Base-by-base conservation (phyloP, 2,797 vertebrate species). In the Enoplosus armatus region DNA sequence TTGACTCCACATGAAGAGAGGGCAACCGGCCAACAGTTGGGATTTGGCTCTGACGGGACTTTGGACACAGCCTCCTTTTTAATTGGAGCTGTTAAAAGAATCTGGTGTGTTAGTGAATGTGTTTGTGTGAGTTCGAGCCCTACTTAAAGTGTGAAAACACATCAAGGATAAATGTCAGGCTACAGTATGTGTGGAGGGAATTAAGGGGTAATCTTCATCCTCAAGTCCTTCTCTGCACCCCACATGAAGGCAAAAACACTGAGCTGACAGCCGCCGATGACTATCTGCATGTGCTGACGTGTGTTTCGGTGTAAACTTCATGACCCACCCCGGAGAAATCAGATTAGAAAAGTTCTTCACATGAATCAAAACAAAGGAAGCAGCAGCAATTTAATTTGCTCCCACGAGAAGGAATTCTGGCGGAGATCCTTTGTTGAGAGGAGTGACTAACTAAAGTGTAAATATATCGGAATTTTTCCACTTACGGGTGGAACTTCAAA, bases 201-300 rank as follows among this genome's bases (percentile, higher is more conserved):
- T 91, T 90, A 85, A 74, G 75, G 79, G 75, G 77, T 88, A 90
- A 90, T 91, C 87, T 90, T 82, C 81, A 77, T 84, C 72, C 77
- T 62, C 8, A 8, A 82, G 62, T 82, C 79, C 69, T 58, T 72
- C 79, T 70, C 84, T 24, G 15, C 55, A 3, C 75, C 72, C 70
- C 60, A 72, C 72, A 58, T 6, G 16, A 65, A 89, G 75, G 73
- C 55, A 35, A 58, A 66, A 82, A 62, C 16, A 58, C 41, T 2
- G 12, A 73, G 62, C 47, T 27, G 77, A 73, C 67, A 68, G 26
- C 27, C 45, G 1, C 54, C 24, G 84, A 89, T 80, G 62, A 72
- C 67, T 75, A 87, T 87, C 84, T 60, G 61, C 65, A 65, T 22
- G 41, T 5, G 55, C 53, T 58, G 79, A 75, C 26, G 50, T 48